Percentiles rank a stretch among this genome's conserved stretches.
Evolutionary conservation across 92 coral and sea anemone species (phyloP).

Genomic region (Isaurus tuberculatus): DNA sequence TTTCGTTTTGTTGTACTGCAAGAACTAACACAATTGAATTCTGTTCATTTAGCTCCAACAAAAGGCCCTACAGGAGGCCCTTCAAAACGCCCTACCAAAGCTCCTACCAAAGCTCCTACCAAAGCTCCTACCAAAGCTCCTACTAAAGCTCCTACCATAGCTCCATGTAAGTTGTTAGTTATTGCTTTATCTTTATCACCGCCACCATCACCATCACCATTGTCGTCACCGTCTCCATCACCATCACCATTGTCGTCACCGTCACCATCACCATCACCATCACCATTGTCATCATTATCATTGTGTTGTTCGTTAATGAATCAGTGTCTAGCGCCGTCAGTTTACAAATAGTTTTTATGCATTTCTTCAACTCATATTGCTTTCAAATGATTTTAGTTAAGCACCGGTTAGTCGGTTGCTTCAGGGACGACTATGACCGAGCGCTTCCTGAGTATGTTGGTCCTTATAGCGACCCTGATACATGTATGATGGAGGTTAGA

Average conservation of each 20-base stretch:
- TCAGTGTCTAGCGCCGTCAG: too few relatives aligned
- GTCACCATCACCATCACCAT: too few relatives aligned
- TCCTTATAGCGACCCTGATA: slow-evolving; percentile 13
- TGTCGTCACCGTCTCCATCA: too few relatives aligned
- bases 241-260: too few relatives aligned
- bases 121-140: too few relatives aligned
- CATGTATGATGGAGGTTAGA: slow-evolving; percentile 9
- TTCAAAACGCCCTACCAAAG: not conserved
- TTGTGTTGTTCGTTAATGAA: too few relatives aligned
- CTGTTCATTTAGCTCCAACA: not conserved
- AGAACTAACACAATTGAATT: too few relatives aligned
- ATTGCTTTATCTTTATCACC: not conserved
- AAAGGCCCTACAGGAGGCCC: too few relatives aligned
- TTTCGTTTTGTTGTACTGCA: too few relatives aligned
- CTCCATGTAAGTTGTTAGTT: not conserved
- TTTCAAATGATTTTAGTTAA: not conserved
- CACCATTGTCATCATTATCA: too few relatives aligned
- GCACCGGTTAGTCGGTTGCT: slow-evolving; percentile 27
- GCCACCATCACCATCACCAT: not conserved
- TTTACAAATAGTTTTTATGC: too few relatives aligned
- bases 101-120: not conserved
- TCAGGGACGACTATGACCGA: slow-evolving; percentile 19
- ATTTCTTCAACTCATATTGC: too few relatives aligned
- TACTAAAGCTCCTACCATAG: not conserved
- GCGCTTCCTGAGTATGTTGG: slow-evolving; percentile 10